phyloP scores from a whole-genome alignment of 37 sponge, comb jelly and placozoan species.

The Ianthella basta region DNA sequence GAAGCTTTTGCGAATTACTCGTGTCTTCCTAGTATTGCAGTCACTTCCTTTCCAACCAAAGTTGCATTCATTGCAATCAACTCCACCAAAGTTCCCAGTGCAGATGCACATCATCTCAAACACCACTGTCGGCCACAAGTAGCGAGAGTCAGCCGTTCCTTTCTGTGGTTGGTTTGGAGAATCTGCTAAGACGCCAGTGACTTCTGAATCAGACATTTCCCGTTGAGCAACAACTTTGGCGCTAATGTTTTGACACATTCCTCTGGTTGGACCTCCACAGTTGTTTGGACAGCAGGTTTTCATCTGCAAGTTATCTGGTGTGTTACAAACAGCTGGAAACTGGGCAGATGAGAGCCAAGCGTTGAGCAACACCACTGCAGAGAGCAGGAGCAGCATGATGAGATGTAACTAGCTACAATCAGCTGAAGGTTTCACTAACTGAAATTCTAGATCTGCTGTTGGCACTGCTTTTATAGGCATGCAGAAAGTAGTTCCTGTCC shows the following conservation, averaged over 20 bases:
- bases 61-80: slow-evolving; percentile 33
- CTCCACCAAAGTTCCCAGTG: slow-evolving; percentile 21
- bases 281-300: neutral
- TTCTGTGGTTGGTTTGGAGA: neutral
- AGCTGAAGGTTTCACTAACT: no score
- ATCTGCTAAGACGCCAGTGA: neutral
- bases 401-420: no score
- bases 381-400: no score
- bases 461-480: no score
- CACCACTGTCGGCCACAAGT: slow-evolving; percentile 44
- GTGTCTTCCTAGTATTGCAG: slow-evolving; percentile 2
- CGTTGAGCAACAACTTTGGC: neutral
- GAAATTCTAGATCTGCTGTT: no score
- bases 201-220: neutral
- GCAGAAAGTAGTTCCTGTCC: no score
- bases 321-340: neutral
- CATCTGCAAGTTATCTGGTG: neutral
- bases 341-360: neutral
- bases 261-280: neutral
- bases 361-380: no score
- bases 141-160: slow-evolving; percentile 30
- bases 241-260: neutral
- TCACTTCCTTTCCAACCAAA: slow-evolving; percentile 39
- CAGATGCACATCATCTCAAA: slow-evolving; percentile 38
- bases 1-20: slow-evolving; percentile 14